Conservation (phyloP, 2,113 vertebrate genomes). For the Cryptoleucopteryx plumbea region DNA sequence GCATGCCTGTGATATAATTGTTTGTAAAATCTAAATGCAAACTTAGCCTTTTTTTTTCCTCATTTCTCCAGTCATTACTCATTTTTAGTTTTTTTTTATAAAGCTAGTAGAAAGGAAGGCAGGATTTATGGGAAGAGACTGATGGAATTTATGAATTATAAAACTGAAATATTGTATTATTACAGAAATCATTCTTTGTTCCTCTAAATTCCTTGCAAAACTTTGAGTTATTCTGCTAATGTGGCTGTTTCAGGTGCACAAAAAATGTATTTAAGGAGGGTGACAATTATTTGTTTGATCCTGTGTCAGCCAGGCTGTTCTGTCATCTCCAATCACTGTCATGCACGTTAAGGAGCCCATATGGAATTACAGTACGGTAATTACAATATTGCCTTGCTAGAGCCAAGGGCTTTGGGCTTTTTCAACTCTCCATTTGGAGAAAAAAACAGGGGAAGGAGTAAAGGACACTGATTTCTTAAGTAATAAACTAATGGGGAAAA, state of each 20-base stretch:
- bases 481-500: not conserved
- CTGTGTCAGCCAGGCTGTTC: not conserved
- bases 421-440: not conserved
- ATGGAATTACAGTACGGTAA: not conserved
- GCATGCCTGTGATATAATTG: not conserved
- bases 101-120: not conserved
- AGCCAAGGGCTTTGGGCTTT: not conserved
- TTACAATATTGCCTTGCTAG: not conserved
- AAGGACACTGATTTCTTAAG: not conserved
- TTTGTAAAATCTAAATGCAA: not conserved
- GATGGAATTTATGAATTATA: not conserved
- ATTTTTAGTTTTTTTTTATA: not conserved
- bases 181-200: not conserved
- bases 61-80: not conserved
- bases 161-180: not conserved
- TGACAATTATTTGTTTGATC: not conserved
- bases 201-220: not conserved
- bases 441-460: not conserved
- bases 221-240: not conserved
- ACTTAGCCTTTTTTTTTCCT: not conserved
- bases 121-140: not conserved
- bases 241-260: not conserved
- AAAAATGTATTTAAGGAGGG: not conserved
- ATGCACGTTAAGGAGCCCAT: not conserved
- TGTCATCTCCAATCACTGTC: not conserved